phyloP scores from a whole-genome alignment of 1,140 invertebrate species.

The Nephotettix cincticeps region DNA sequence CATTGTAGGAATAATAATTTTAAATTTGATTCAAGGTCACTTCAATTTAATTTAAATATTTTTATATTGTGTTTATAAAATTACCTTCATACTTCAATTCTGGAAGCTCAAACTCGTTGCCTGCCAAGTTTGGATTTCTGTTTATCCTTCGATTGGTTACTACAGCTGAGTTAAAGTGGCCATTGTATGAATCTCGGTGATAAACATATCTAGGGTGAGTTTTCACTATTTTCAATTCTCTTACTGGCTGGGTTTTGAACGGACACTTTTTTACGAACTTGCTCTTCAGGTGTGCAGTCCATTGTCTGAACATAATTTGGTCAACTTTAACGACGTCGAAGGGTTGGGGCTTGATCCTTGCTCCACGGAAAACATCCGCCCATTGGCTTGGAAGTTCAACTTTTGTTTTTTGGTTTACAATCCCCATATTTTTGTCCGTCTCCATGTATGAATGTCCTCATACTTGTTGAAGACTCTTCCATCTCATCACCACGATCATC shows the following conservation, averaged over 20 bases:
- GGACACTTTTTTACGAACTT: slow-evolving; percentile 2
- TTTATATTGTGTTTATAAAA: no score
- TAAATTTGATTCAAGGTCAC: no score
- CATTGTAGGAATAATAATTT: no score
- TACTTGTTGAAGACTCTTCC: no score
- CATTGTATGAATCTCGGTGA: not conserved
- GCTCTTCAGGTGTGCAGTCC: not conserved
- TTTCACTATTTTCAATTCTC: no score
- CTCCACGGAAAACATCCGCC: not conserved
- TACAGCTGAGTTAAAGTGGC: not conserved
- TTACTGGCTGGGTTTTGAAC: not conserved
- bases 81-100: no score
- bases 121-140: not conserved
- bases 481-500: no score
- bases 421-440: slow-evolving; percentile 1
- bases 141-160: no score
- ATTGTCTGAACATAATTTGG: slow-evolving; percentile 1
- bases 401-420: not conserved
- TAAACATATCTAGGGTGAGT: no score
- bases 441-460: not conserved
- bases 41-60: no score
- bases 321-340: not conserved
- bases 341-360: not conserved
- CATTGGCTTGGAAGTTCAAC: slow-evolving; percentile 1
- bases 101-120: slow-evolving; percentile 8